These are phyloP conservation scores for Marisa cornuarietis DNA, from an alignment of 1,140 invertebrate genomes.

Conservation along the genomic window DNA sequence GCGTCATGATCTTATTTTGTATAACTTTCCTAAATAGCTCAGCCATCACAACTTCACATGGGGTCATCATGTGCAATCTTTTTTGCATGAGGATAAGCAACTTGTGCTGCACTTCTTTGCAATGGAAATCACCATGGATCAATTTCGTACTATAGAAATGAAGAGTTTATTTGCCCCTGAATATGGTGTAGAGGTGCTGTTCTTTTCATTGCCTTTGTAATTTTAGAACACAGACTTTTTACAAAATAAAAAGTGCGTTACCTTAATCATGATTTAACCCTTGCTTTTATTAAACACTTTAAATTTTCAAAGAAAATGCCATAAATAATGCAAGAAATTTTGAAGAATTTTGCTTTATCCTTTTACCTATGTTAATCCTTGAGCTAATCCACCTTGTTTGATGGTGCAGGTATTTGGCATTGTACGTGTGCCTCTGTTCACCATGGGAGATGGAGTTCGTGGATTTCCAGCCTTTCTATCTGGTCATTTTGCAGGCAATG, in stretches of 20 bases:
- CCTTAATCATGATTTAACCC: background rate
- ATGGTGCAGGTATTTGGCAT: slow-evolving; percentile 65
- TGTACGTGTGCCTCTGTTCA: slow-evolving; percentile 69
- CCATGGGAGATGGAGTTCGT: slow-evolving; percentile 68
- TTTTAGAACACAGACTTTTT: background rate
- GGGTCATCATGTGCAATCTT: slow-evolving; percentile 54
- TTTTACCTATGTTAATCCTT: too few relatives aligned
- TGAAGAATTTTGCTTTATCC: too few relatives aligned
- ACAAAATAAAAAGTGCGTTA: background rate
- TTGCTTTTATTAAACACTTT: background rate
- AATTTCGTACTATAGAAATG: slow-evolving; percentile 65
- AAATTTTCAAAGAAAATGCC: too few relatives aligned
- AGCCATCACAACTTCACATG: slow-evolving; percentile 45
- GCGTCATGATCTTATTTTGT: background rate
- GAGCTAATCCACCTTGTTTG: slow-evolving; percentile 12
- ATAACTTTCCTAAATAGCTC: slow-evolving; percentile 7
- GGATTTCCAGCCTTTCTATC: slow-evolving; percentile 70
- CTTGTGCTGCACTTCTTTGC: slow-evolving; percentile 69
- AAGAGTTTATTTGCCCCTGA: slow-evolving; percentile 60
- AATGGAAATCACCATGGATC: slow-evolving; percentile 64
- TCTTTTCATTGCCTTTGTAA: background rate
- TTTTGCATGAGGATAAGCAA: slow-evolving; percentile 58
- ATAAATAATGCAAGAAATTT: too few relatives aligned
- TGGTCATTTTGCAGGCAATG: slow-evolving; percentile 69
- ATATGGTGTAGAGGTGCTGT: slow-evolving; percentile 67